phyloP scores from a whole-genome alignment of 2,888 invertebrate genomes.

The Stegana nigrithorax region DNA sequence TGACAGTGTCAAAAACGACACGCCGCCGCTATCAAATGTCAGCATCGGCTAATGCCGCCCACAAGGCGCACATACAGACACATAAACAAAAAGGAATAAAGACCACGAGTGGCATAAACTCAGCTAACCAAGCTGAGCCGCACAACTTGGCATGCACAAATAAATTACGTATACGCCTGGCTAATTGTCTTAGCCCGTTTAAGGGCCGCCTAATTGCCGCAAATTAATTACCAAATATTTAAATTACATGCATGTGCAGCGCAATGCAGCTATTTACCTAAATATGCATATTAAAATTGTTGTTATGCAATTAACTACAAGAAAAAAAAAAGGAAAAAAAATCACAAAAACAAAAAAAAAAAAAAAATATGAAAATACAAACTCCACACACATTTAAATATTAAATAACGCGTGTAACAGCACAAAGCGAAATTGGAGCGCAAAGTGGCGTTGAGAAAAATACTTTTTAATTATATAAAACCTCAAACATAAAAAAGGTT shows the following conservation, averaged over 20 bases:
- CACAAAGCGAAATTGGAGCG: conserved; percentile 11
- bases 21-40: conserved; percentile 45
- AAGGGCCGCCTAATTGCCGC: too few species aligned
- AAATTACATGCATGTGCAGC: neutral
- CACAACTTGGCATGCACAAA: too few species aligned
- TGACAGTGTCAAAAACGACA: conserved; percentile 46
- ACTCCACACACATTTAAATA: too few species aligned
- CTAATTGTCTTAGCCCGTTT: too few species aligned
- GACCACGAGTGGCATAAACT: too few species aligned
- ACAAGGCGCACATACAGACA: neutral
- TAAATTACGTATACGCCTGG: too few species aligned
- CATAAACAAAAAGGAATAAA: neutral
- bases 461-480: conserved; percentile 17
- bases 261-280: neutral
- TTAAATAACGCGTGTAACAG: conserved; percentile 5
- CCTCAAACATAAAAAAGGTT: neutral
- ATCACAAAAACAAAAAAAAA: neutral
- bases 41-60: conserved; percentile 29
- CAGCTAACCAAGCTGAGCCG: too few species aligned
- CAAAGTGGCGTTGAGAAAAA: conserved; percentile 1
- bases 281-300: conserved; percentile 6
- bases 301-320: neutral
- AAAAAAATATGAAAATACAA: neutral
- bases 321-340: neutral
- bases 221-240: too few species aligned